Evolutionary conservation across 2,888 invertebrate species (phyloP), one percentile per base, ranked within the genome.

Genomic region (Diadegma fenestrale): DNA sequence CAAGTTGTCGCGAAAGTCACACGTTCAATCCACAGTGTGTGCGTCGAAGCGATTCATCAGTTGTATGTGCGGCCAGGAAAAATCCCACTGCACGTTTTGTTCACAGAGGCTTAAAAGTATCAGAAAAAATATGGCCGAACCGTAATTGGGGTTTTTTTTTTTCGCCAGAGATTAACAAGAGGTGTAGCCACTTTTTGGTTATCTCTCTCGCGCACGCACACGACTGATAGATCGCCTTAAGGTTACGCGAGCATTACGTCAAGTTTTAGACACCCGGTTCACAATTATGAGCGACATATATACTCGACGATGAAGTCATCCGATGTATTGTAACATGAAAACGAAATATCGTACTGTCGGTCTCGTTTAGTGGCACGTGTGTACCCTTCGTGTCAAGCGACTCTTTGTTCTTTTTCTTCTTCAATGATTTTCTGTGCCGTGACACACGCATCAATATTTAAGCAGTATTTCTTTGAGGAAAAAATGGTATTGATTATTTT

Each of bases 281-380:
- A 54, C 54, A 12, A 10, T 22, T 54, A 8, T 22, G 22, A 54
- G 19, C 14, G 14, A 58, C 58, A 58, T 26, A 22, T 58, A 48
- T 48, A 66, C 22, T 66, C 5, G 10, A n/a, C 12, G 66, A 12
- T 37, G 41, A 41, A 41, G 41, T 22, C 66, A 41, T 22, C 41
- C 64, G 8, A 19, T 41, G 19, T 64, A 64, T 41, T 41, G 64
- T 41, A 10, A 19, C 41, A 19, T 41, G 19, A 41, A 64, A 41
- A 19, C 19, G n/a, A 66, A 41, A 66, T 66, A 66, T 66, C 22
- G 19, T 6, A 14, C 19, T 66, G 41, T 64, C 37, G n/a, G 37
- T 66, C 58, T 41, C 66, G 66, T 19, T 73, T 19, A 22, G 22
- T 54, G 54, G 22, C 58, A 73, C 72, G 37, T 58, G 58, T 10